Base-by-base conservation (phyloP, 30 jellyfish, hydroid and myxozoan species). In the Mastigias papua region DNA sequence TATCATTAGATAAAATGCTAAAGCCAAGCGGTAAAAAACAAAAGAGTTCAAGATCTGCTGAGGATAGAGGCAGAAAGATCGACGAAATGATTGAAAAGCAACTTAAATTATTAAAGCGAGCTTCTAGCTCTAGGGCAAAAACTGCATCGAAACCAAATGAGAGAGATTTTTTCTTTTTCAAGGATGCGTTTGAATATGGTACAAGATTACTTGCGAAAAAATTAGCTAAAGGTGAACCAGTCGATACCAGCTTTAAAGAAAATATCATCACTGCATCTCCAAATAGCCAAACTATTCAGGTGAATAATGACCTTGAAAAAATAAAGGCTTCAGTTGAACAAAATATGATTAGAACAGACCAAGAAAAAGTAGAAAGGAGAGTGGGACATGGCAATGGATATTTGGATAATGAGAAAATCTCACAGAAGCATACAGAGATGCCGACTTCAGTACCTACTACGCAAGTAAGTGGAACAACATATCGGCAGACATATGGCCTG, bases 181-280 rank as follows among this genome's bases (percentile, higher is more conserved):
- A 80, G 27, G 90, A 80, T 35, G 90, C 90, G 9, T 80, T 80
- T 80, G 90, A 80, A 13, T 80, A 50, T 46, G 90, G 90, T 22
- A 63, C 90, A 20, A 35, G 79, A 22, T 26, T 48, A 1, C 48
- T 80, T 15, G 81, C 90, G 21, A 32, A 27, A 42, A 80, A 80
- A 32, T 29, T 80, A 54, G 21, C 42, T 62, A 34, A 25, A 34
- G 81, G 28, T 9, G 81, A 20, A 19, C 26, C 51, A 20, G 46
- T 23, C 1, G 49, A 51, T 4, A 48, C 13, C 31, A 33, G 17
- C 3, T 22, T 61, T 0, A 46, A 42, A 20, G 63, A 34, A n/a
- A 29, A 26, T 17, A 25, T 66, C 23, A 31, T 58, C 16, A 30
- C 90, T 31, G 90, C 35, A 60, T 25, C 78, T 20, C 83, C 83